phyloP scores from a whole-genome alignment of 2,888 invertebrate species.

The Cyclophora albipunctata region DNA sequence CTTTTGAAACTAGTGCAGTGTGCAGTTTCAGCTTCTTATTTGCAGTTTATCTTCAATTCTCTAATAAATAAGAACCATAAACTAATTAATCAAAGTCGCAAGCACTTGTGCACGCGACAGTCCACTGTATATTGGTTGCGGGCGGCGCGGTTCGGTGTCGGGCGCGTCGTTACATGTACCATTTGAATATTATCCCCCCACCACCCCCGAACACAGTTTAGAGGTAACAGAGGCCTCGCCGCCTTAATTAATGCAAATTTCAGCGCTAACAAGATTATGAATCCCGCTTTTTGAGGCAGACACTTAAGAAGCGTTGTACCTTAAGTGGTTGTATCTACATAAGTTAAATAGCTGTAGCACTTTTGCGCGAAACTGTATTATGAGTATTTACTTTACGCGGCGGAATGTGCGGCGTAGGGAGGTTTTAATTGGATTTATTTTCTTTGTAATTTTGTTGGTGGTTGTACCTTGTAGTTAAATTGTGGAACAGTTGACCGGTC shows the following conservation, averaged over 20 bases:
- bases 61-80: background rate
- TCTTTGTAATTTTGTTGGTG: conserved; percentile 2
- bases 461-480: conserved; percentile 4
- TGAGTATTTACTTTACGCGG: conserved; percentile 15
- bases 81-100: background rate
- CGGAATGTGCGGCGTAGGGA: conserved; percentile 10
- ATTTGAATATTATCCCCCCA: conserved; percentile 74
- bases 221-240: conserved; percentile 59
- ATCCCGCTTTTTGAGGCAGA: conserved; percentile 65
- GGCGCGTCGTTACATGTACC: conserved; percentile 73
- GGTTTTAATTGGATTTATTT: conserved; percentile 5
- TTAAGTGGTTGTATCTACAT: conserved; percentile 45
- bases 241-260: conserved; percentile 76
- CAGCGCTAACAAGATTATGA: conserved; percentile 76
- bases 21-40: background rate
- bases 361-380: conserved; percentile 24
- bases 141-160: conserved; percentile 55
- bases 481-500: conserved; percentile 3
- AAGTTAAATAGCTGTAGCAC: conserved; percentile 22
- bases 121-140: conserved; percentile 69
- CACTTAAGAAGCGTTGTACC: conserved; percentile 39
- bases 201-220: conserved; percentile 47
- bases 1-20: no score
- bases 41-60: background rate
- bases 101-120: conserved; percentile 26